Conservation (phyloP, 2,797 vertebrate genomes). For the Neosilurus mollespiculum region DNA sequence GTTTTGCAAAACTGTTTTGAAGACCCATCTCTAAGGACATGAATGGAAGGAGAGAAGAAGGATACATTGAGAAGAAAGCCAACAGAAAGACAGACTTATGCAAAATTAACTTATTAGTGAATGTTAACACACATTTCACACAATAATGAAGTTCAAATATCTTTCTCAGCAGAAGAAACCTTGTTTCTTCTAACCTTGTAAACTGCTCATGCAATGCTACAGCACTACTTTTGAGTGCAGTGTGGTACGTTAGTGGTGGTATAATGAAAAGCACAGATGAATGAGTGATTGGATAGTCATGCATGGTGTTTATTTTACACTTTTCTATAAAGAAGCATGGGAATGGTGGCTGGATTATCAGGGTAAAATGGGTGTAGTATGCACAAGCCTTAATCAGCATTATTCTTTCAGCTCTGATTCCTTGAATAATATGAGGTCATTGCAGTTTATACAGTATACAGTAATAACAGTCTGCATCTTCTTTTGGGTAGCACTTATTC, state of each 20-base stretch:
- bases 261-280: conserved; percentile 6
- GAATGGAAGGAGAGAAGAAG: conserved; percentile 41
- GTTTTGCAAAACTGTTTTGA: conserved; percentile 57
- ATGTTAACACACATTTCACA: not conserved
- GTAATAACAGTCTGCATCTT: not conserved
- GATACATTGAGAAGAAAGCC: not conserved
- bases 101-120: not conserved
- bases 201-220: not conserved
- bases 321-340: not conserved
- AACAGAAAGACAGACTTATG: not conserved
- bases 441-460: conserved; percentile 2
- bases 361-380: not conserved
- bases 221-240: not conserved
- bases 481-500: not conserved
- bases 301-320: conserved; percentile 2
- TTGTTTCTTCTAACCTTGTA: not conserved
- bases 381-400: not conserved
- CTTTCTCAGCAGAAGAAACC: not conserved
- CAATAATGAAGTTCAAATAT: not conserved
- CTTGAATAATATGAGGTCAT: not conserved
- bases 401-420: not conserved
- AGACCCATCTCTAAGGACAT: conserved; percentile 40
- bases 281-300: conserved; percentile 1
- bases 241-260: not conserved
- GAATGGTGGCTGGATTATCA: not conserved